Evolutionary conservation across 2,113 vertebrate species (phyloP), one percentile per base, ranked within the genome.

Genomic region (Delphinus delphis): DNA sequence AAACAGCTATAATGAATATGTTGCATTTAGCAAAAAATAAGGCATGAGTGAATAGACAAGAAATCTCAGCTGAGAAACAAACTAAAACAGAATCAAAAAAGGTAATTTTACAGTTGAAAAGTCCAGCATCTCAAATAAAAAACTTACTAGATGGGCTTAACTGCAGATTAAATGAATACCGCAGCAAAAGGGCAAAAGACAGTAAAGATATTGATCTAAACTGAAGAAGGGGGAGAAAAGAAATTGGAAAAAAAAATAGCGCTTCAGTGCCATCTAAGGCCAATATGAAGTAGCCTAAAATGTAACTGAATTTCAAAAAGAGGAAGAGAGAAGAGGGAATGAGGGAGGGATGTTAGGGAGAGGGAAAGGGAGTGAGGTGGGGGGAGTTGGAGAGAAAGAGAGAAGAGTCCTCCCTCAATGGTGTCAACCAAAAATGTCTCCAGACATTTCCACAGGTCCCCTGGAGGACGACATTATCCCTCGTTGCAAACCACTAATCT

Each of bases 1-100:
- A 31, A 90, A 81, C 4, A 76, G 28, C 4, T 77, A 68, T 70
- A 55, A 71, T 28, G n/a, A 81, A 26, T 9, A 68, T 20, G 6
- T 18, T 70, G 12, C 20, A 80, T 74, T 80, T 33, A 83, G 70
- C 55, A 84, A 55, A 85, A 41, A 41, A 11, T 33, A 71, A 26
- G 14, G 55, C 21, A 74, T 47, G 31, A 77, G 53, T 58, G 44
- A 84, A 71, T 21, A 41, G 31, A n/a, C 31, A 8, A 93, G 31
- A 90, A 90, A 90, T 58, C 28, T 85, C 41, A 93, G 23, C 12
- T 93, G 25, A 73, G n/a, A 81, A 92, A 87, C 8, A 50, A 88
- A 90, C n/a, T 73, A 74, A 90, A 81, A 47, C 20, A 11, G 20
- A 93, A 80, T 55, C 3, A 2, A 7, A 41, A 70, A 33, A 83